A percentile compares a stretch with the other conserved stretches of the same genome.
Evolutionary conservation across 2,113 vertebrate genomes (phyloP).

Genomic region (Hippoglossus stenolepis): DNA sequence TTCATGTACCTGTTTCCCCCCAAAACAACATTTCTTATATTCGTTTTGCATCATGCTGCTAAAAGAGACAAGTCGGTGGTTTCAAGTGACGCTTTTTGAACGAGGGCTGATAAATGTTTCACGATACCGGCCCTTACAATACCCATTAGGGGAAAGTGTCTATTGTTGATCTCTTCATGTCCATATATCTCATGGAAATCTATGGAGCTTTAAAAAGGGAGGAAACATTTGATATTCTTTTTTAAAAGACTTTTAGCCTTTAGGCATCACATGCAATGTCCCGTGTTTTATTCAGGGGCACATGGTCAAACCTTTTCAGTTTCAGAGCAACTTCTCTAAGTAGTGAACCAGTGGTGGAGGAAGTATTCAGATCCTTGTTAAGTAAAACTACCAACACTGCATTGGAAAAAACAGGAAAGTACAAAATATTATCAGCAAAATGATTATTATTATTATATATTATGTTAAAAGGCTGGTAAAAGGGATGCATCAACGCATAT

Average conservation of each 20-base stretch:
- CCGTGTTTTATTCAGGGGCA: constrained; percentile 20
- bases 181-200: constrained; percentile 21
- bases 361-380: no score
- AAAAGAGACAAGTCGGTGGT: constrained; percentile 61
- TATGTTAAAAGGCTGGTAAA: no score
- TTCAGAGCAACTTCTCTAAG: not conserved
- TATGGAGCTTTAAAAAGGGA: constrained; percentile 22
- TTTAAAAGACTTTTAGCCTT: constrained; percentile 15
- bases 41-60: constrained; percentile 59
- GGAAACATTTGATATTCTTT: constrained; percentile 46
- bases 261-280: not conserved
- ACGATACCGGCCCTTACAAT: constrained; percentile 48
- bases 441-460: no score
- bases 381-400: no score
- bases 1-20: constrained; percentile 66
- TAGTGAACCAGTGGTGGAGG: not conserved
- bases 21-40: constrained; percentile 70
- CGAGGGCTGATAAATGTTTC: constrained; percentile 62
- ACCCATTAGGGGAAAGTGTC: constrained; percentile 21
- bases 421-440: no score
- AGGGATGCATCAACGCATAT: no score
- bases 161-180: constrained; percentile 39
- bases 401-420: no score
- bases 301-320: constrained; percentile 4
- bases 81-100: constrained; percentile 67